Evolutionary conservation across 2,113 vertebrate species (phyloP).

Genomic region (Gambusia holbrooki): DNA sequence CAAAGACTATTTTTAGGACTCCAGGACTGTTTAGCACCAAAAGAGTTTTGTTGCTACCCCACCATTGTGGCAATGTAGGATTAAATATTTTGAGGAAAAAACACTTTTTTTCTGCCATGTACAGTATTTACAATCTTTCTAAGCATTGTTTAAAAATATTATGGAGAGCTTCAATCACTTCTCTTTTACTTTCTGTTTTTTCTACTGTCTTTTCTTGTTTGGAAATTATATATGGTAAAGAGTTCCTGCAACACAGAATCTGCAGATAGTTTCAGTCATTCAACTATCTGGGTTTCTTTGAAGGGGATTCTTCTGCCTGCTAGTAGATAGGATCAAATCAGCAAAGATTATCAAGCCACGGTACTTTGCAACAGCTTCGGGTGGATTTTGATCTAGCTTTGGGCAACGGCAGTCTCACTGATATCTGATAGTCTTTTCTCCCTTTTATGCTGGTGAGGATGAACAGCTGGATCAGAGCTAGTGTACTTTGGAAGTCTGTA

Average conservation of each 20-base stretch:
- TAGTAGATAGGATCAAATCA: slow-evolving; percentile 68
- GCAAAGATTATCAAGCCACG: slow-evolving; percentile 65
- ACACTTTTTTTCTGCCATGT: slow-evolving; percentile 22
- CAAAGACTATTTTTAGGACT: slow-evolving; percentile 77
- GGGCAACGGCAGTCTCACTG: slow-evolving; percentile 42
- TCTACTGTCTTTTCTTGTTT: not conserved
- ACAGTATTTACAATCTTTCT: slow-evolving; percentile 8
- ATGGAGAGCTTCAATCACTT: slow-evolving; percentile 4
- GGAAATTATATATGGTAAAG: not conserved
- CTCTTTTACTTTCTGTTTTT: slow-evolving; percentile 18
- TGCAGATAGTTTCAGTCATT: slow-evolving; percentile 44
- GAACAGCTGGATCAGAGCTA: slow-evolving; percentile 50
- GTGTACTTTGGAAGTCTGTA: slow-evolving; percentile 55
- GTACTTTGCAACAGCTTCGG: slow-evolving; percentile 63
- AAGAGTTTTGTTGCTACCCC: slow-evolving; percentile 59
- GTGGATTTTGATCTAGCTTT: slow-evolving; percentile 62
- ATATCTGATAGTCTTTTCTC: slow-evolving; percentile 51
- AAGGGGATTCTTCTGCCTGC: slow-evolving; percentile 39
- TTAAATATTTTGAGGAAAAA: slow-evolving; percentile 40
- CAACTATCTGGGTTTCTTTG: slow-evolving; percentile 49
- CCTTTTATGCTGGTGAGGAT: slow-evolving; percentile 37
- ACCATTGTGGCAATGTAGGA: slow-evolving; percentile 50
- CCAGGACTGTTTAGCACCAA: slow-evolving; percentile 63
- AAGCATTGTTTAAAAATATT: slow-evolving; percentile 20
- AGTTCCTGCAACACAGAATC: slow-evolving; percentile 23